Evolutionary conservation across 1,140 invertebrate species (phyloP), one percentile per base, ranked within the genome.

Genomic region (Conopomorpha cramerella): DNA sequence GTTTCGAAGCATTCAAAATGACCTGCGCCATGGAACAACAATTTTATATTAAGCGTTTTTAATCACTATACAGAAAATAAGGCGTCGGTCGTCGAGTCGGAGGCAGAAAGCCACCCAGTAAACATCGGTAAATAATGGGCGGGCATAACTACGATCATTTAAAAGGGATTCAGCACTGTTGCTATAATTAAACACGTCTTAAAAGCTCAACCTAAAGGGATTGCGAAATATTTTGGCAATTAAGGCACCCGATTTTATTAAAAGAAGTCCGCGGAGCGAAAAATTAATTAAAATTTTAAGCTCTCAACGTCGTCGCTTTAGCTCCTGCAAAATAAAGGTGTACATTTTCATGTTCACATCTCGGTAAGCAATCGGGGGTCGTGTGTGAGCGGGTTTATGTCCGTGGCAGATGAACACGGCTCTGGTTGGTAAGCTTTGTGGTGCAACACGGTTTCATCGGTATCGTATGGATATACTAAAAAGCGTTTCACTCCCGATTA

Each of bases 231-330:
- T 67, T 58, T 60, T 50, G 53, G 55, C 56, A 67, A 64, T 62
- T 58, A 58, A 55, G 49, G 41, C 49, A 33, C 41, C 4, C 31
- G 40, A 45, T 55, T 47, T 62, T 59, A 54, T 57, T 55, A 61
- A 59, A 60, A 56, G 58, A 63, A 45, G 62, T n/a, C 58, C 38
- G 41, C 56, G 46, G 49, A 66, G 59, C 71, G 62, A 68, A 65
- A 73, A 73, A 73, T 73, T 73, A 68, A 73, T 73, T 68, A 68
- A 68, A 66, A 55, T 6, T 71, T 65, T 61, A 63, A 65, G 48
- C 60, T n/a, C n/a, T n/a, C n/a, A n/a, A n/a, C n/a, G n/a, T n/a
- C n/a, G n/a, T n/a, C n/a, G n/a, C n/a, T n/a, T n/a, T n/a, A n/a
- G n/a, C n/a, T n/a, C 53, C 52, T 56, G 36, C 40, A 50, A 55